Base-by-base conservation (phyloP, 1,140 invertebrate genomes). In the Papilio machaon region DNA sequence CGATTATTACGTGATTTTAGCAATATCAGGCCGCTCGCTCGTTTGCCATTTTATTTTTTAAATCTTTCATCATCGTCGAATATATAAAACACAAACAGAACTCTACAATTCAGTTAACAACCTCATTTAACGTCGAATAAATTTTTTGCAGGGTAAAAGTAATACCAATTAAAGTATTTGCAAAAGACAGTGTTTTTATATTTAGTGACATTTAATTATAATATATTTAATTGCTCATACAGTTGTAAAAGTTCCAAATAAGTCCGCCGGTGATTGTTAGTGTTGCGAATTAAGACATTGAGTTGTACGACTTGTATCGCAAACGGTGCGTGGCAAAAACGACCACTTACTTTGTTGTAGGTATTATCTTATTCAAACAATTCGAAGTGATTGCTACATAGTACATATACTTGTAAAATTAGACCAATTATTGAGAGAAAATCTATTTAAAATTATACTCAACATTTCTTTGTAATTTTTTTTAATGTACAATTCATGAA, bases 301-400 rank as follows among this genome's bases (percentile, higher is more conserved):
- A 79, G 77, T 79, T 67, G 77, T 79, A 46, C 19, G 19, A 76
- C 46, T 17, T 7, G 74, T 54, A 79, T 79, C 38, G 77, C 60
- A 67, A 79, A 79, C 77, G 67, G 77, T 79, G 77, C 77, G 77
- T 79, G 77, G 77, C 77, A 67, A 79, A 79, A 79, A 79, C 77
- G 58, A 67, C 30, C 77, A 46, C 67, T 79, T 79, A 79, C 77
- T 64, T 79, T 64, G 60, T 79, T 43, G 77, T 64, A 64, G 17
- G 77, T 79, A 46, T 79, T 79, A 79, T 79, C 58, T 79, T 70
- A 67, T 58, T 79, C 43, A 60, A 78, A 67, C 77, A 79, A 67
- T 79, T 79, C 77, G 58, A 67, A 43, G 60, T 67, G 77, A 79
- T 79, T 58, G 11, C 58, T 79, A 58, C 47, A 9, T 49, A 43